Base-by-base conservation (phyloP, 1,140 invertebrate species). In the Lutraria rhynchaena region DNA sequence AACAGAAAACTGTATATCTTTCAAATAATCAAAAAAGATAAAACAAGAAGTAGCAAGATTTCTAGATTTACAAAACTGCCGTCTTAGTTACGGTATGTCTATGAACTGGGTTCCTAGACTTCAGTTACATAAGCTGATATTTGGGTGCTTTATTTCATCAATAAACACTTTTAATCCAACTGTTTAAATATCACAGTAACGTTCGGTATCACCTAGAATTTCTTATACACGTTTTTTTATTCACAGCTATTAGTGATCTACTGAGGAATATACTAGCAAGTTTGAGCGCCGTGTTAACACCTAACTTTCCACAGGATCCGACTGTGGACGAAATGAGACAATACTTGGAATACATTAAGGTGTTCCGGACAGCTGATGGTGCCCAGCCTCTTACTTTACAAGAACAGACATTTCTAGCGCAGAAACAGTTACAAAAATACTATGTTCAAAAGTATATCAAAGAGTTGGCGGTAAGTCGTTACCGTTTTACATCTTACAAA, bases 241-340 rank as follows among this genome's bases (percentile, higher is more conserved):
- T 55, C 27, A 11, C 65, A 80, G 76, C 61, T 33, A 27, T 80
- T 19, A 33, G 15, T 27, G 63, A 69, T 49, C 33, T 80, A 41
- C 69, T 80, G 1, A 27, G 53, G 15, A 80, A 70, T 35, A 44
- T 53, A 11, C 49, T 80, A 13, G 33, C 31, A 19, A 49, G 33
- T 44, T 46, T 80, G 27, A 63, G 67, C 33, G 57, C 76, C 0
- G 55, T 80, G 22, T 35, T 80, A 24, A 80, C 76, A n/a, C 76
- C 76, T 19, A 80, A 80, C 29, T 22, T 80, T 31, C 76, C 76
- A 17, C 60, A 80, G 33, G 76, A 80, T 41, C 76, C 76, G 13
- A 80, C 76, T 27, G 76, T 80, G 15, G 76, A 80, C 33, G 76
- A 69, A 44, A 80, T 80, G 76, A 53, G 76, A 55, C 57, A 80